Percentiles rank a stretch among this genome's conserved stretches.
phyloP scores from a whole-genome alignment of 2,113 vertebrate genomes.

The Brachypodius melanocephalos region DNA sequence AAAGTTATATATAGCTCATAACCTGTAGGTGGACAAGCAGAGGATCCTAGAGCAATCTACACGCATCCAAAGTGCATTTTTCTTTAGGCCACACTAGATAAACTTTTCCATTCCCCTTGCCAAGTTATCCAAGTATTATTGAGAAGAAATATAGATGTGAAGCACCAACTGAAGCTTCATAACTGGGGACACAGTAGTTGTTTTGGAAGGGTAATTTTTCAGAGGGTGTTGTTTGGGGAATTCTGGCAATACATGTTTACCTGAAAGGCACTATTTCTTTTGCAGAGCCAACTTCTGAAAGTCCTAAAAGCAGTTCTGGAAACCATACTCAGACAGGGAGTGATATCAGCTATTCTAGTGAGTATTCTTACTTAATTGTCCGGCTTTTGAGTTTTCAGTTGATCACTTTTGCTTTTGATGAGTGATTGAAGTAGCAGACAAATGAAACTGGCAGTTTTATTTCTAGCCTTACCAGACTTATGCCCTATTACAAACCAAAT shows the following conservation, averaged over 20 bases:
- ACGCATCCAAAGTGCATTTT: not conserved
- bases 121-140: not conserved
- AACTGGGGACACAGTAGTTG: not conserved
- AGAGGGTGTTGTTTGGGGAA: not conserved
- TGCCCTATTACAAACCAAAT: not conserved
- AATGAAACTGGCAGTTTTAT: not conserved
- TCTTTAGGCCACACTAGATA: not conserved
- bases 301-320: not conserved
- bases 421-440: not conserved
- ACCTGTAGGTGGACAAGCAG: not conserved
- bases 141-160: not conserved
- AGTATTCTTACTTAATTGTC: constrained; percentile 41
- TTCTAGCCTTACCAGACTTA: not conserved
- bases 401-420: not conserved
- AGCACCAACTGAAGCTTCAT: not conserved
- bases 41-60: not conserved
- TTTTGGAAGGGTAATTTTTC: not conserved
- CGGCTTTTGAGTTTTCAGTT: not conserved
- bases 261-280: constrained; percentile 2
- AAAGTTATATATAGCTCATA: not conserved
- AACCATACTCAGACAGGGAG: not conserved
- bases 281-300: not conserved
- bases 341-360: constrained; percentile 63
- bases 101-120: not conserved
- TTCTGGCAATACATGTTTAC: not conserved